These are phyloP conservation scores for Drosophila repleta DNA, from an alignment of 1,140 invertebrate genomes.

Conservation along the genomic window DNA sequence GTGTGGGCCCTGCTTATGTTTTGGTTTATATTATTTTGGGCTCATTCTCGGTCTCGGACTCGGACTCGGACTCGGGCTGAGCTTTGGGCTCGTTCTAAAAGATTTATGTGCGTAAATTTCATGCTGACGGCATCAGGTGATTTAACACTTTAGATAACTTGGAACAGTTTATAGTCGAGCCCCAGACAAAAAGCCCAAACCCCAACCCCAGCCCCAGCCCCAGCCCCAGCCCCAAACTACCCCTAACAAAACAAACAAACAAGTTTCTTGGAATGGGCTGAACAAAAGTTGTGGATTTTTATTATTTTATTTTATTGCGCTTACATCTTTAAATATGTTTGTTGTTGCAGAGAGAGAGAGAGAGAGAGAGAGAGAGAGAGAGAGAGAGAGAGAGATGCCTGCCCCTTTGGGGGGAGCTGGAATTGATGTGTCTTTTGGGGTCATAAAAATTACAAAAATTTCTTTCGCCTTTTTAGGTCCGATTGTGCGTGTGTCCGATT, in stretches of 20 bases:
- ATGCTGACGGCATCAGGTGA: constrained; percentile 84
- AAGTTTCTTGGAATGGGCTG: constrained; percentile 19
- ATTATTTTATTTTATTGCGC: constrained; percentile 81
- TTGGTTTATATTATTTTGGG: constrained; percentile 74
- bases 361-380: too few relatives aligned
- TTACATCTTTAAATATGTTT: constrained; percentile 82
- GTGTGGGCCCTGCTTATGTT: constrained; percentile 67
- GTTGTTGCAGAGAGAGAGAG: constrained; percentile 30
- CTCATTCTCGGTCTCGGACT: constrained; percentile 50
- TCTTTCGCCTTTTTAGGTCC: constrained; percentile 68
- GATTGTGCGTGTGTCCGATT: constrained; percentile 74
- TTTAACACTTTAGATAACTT: constrained; percentile 84
- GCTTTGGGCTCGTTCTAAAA: constrained; percentile 60
- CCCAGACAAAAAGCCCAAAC: constrained; percentile 17
- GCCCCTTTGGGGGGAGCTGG: constrained; percentile 16
- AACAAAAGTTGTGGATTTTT: constrained; percentile 77
- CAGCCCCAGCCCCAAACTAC: not conserved
- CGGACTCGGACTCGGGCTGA: constrained; percentile 30
- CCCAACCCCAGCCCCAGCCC: not conserved
- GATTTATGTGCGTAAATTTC: constrained; percentile 82
- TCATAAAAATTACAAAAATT: constrained; percentile 81
- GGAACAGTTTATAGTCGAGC: constrained; percentile 73
- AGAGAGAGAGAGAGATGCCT: too few relatives aligned
- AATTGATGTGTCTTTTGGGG: constrained; percentile 82
- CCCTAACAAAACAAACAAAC: constrained; percentile 22